Percentiles rank a stretch among this genome's conserved stretches.
Evolutionary conservation across 2,113 vertebrate species (phyloP).

Genomic region (Capra hircus): DNA sequence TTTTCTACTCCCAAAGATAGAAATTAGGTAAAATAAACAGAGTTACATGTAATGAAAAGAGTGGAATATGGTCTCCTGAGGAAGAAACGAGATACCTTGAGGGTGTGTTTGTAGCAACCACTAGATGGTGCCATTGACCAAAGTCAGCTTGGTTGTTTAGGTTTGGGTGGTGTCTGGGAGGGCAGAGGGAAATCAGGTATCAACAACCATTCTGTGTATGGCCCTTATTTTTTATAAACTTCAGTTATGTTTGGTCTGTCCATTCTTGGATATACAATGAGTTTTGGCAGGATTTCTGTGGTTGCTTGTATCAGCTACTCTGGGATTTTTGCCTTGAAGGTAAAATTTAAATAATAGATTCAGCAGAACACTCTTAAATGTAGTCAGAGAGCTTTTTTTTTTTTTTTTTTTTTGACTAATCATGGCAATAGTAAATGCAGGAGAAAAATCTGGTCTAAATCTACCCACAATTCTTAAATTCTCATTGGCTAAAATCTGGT

Average conservation of each 20-base stretch:
- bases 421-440: neutral
- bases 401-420: neutral
- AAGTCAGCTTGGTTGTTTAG: neutral
- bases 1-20: neutral
- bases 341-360: slow-evolving; percentile 5
- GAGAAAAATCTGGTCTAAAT: neutral
- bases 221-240: neutral
- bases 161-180: neutral
- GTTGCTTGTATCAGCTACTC: neutral
- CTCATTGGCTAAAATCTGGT: neutral
- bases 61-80: neutral
- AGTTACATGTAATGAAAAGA: neutral
- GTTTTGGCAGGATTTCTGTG: neutral
- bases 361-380: neutral
- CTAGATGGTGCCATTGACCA: slow-evolving; percentile 3
- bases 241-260: neutral
- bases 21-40: neutral
- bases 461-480: neutral
- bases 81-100: neutral
- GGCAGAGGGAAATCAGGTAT: neutral
- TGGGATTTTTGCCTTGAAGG: neutral
- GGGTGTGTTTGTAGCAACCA: neutral
- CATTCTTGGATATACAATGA: neutral
- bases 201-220: neutral
- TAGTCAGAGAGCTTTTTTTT: neutral